Base-by-base conservation (phyloP, 2,888 invertebrate species). In the Chrysopilus asiliformis region DNA sequence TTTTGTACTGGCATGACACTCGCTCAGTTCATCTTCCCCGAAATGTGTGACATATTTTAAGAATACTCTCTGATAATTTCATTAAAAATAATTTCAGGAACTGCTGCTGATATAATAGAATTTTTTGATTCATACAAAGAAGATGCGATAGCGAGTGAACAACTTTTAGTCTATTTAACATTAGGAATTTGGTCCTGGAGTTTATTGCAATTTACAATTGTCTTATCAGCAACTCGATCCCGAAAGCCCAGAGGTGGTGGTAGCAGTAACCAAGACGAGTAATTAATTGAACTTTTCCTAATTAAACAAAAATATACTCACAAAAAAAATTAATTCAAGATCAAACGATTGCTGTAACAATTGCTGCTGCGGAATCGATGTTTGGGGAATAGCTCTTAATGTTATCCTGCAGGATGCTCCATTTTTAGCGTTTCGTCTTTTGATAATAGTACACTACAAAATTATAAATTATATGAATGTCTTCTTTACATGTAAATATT, bases 61-160 rank as follows among this genome's bases (percentile, higher is more conserved):
- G 10, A 22, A 22, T 22, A 22, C 10, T 22, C n/a, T n/a, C n/a
- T n/a, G n/a, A n/a, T n/a, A n/a, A n/a, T n/a, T n/a, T n/a, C n/a
- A n/a, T n/a, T n/a, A n/a, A n/a, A n/a, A 14, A 16, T 37, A 13
- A 41, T 56, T 56, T 44, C 53, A 72, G 87, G 89, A 18, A 91
- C 90, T 1, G 91, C 93, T 0, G 91, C 93, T 0, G 94, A 90
- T 59, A 94, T 94, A 35, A 91, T 93, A 34, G 94, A 94, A 60
- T 91, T 94, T 66, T 93, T 93, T 64, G 93, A 94, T 62, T 90
- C 91, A 0, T 94, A 93, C 68, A 90, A 86, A 62, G 89, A 89
- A 49, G 80, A 81, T 46, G 79, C 77, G 51, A 81, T 87, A 29
- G 79, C 81, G 0, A 66, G 76, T 2, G 84, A 87, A 54, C 78